Evolutionary conservation across 1,140 invertebrate species (phyloP), one percentile per base, ranked within the genome.

Genomic region (Leptinotarsa defecta): DNA sequence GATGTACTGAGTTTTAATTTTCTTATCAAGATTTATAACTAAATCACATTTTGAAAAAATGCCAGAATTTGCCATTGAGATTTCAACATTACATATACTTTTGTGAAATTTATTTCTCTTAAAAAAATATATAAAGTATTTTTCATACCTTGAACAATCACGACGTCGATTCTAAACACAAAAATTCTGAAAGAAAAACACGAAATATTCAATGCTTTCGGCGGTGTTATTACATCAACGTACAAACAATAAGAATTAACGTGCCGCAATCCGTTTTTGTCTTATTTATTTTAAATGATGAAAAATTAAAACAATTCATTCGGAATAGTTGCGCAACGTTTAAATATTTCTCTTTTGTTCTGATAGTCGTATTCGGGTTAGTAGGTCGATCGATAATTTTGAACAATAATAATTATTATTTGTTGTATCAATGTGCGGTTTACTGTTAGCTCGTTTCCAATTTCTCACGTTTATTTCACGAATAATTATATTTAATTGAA

Each of bases 301-400:
- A 57, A 57, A 17, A 57, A 57, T 17, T 57, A 57, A 57, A 57
- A 57, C 52, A 57, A 57, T 65, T 65, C 17, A 65, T 19, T 24
- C 20, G 48, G 19, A 71, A 61, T 71, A 2, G 17, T 71, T 71
- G 19, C 52, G n/a, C 69, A 71, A 71, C 52, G 52, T 48, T 57
- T 34, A 71, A 71, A 71, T 71, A 71, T 48, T 4, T 57, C 49
- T 57, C 69, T 61, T 71, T 71, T 71, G 69, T 71, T 71, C 27
- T 61, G 48, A 71, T 22, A 52, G 52, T 57, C 52, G 52, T 52
- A 71, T 71, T 71, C n/a, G 22, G 48, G 69, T 71, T 24, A 71
- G 48, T 71, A 57, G 69, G 69, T 71, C 69, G 52, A 71, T 71
- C 69, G 69, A 71, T 71, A 71, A 71, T 71, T 71, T 71, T 57